Evolutionary conservation across 2,113 vertebrate genomes (phyloP).

Genomic region (Chiloscyllium plagiosum): DNA sequence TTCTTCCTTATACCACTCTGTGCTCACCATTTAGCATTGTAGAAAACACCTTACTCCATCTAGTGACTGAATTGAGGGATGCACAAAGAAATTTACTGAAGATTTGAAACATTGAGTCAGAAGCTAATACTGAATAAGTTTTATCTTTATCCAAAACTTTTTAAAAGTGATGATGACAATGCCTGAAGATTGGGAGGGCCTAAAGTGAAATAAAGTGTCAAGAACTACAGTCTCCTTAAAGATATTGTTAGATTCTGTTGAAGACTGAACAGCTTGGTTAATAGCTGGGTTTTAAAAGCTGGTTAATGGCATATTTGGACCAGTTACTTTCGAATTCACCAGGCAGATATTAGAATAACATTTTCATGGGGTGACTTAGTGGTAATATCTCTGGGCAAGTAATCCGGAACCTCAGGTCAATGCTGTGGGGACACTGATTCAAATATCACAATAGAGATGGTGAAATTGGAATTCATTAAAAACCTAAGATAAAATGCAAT

Average conservation of each 20-base stretch:
- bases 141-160: not conserved
- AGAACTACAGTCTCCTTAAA: not conserved
- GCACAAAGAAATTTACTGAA: not conserved
- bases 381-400: no score
- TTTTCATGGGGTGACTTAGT: not conserved
- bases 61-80: not conserved
- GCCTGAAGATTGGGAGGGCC: not conserved
- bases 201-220: not conserved
- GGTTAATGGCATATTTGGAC: not conserved
- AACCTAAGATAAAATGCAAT: no score
- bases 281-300: not conserved
- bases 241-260: not conserved
- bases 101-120: not conserved
- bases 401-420: no score
- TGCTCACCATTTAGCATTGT: not conserved
- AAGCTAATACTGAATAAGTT: not conserved
- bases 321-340: not conserved
- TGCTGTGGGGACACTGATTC: no score
- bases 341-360: not conserved
- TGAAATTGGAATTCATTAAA: no score
- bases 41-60: not conserved
- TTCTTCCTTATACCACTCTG: no score
- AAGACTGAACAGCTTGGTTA: not conserved
- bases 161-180: not conserved
- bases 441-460: no score